A percentile compares a stretch with the other conserved stretches of the same genome.
Conservation (phyloP, 2,113 vertebrate species). For the Propithecus coquereli region DNA sequence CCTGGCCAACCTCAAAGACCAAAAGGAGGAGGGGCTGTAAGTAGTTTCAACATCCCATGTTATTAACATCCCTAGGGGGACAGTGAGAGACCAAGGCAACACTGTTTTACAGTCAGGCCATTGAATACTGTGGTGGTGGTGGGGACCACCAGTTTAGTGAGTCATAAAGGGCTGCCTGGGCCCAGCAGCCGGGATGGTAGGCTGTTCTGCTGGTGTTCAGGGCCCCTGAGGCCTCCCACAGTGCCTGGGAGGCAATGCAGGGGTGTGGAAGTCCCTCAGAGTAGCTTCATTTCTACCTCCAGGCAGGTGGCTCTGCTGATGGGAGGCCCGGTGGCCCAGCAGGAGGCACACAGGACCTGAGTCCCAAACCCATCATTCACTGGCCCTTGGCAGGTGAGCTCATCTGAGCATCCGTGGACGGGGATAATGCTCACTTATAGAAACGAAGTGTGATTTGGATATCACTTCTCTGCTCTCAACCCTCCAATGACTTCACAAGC, state of each 20-base stretch:
- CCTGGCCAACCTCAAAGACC: too few species aligned
- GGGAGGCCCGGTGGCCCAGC: not conserved
- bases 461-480: not conserved
- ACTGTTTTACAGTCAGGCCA: not conserved
- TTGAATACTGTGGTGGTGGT: not conserved
- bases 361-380: not conserved
- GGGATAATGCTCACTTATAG: not conserved
- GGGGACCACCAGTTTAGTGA: not conserved
- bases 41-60: not conserved
- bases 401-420: not conserved
- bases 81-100: not conserved
- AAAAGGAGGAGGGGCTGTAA: not conserved
- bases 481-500: not conserved
- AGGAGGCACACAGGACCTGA: not conserved
- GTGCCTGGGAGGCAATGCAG: not conserved
- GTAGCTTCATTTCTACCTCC: not conserved
- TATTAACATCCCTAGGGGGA: not conserved
- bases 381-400: not conserved
- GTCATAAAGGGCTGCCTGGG: not conserved
- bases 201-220: not conserved
- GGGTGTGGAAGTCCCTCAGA: not conserved
- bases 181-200: too few species aligned
- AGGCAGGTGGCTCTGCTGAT: not conserved
- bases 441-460: not conserved
- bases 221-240: accelerated